A percentile compares a stretch with the other conserved stretches of the same genome.
Evolutionary conservation across 1,140 invertebrate species (phyloP).

Genomic region (Hesperophylax magnus): DNA sequence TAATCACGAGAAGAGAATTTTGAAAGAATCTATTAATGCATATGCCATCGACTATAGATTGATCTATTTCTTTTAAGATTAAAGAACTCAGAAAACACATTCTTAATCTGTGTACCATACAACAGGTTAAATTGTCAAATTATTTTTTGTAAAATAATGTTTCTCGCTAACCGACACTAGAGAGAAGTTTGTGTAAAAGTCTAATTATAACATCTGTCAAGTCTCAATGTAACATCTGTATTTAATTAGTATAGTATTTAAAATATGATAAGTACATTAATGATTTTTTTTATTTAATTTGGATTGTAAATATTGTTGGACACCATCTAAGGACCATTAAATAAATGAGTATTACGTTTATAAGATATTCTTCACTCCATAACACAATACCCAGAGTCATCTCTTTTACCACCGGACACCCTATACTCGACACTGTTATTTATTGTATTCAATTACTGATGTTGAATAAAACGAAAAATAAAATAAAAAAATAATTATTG

Average conservation of each 20-base stretch:
- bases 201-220: background rate
- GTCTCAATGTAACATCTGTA: conserved; percentile 15
- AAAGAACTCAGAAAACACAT: conserved; percentile 15
- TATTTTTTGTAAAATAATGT: background rate
- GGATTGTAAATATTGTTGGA: conserved; percentile 42
- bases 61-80: conserved; percentile 15
- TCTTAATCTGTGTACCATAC: too few species aligned
- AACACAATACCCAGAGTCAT: background rate
- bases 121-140: background rate
- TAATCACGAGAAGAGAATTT: background rate
- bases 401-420: background rate
- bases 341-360: conserved; percentile 34
- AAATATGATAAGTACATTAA: conserved; percentile 32
- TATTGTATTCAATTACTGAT: conserved; percentile 48
- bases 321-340: conserved; percentile 36
- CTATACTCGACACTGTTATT: conserved; percentile 39
- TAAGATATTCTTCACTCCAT: conserved; percentile 34
- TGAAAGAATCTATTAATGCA: conserved; percentile 9
- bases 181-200: conserved; percentile 12
- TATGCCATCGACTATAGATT: background rate
- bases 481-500: background rate
- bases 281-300: conserved; percentile 34
- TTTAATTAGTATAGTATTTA: conserved; percentile 34
- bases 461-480: conserved; percentile 45
- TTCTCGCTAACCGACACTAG: too few species aligned